A percentile compares a stretch with the other conserved stretches of the same genome.
Evolutionary conservation across 2,113 vertebrate genomes (phyloP).

Genomic region (Syrrhaptes paradoxus): DNA sequence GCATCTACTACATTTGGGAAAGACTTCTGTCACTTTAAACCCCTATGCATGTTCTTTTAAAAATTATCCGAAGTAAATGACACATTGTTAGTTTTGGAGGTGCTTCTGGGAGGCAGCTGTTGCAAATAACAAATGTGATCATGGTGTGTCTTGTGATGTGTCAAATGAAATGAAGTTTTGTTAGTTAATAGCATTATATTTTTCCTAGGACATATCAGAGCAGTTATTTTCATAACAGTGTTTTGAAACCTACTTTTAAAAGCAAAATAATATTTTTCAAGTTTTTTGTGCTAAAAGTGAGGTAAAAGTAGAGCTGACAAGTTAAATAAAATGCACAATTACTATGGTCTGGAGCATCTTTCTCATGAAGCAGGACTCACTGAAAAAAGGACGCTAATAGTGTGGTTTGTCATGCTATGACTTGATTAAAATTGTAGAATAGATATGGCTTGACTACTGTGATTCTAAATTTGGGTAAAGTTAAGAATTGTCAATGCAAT

Average conservation of each 20-base stretch:
- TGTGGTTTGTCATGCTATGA: neutral
- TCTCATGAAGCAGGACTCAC: neutral
- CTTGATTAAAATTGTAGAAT: neutral
- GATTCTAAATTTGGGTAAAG: neutral
- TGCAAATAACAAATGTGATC: neutral
- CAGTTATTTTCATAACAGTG: neutral
- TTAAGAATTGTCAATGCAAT: neutral
- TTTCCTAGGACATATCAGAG: neutral
- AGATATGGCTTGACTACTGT: neutral
- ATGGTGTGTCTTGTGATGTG: neutral
- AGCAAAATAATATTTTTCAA: neutral
- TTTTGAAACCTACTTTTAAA: neutral
- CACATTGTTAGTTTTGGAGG: neutral
- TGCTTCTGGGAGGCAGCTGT: neutral
- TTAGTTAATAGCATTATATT: neutral
- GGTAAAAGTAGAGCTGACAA: neutral
- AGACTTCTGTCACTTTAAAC: neutral
- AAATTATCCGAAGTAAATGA: neutral
- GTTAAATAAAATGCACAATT: neutral
- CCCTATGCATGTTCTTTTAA: neutral
- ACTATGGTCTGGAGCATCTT: neutral
- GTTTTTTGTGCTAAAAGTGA: neutral
- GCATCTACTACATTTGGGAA: neutral
- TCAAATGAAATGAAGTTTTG: neutral
- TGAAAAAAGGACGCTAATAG: neutral